Percentiles rank a stretch among this genome's conserved stretches.
phyloP scores from a whole-genome alignment of 2,797 vertebrate genomes.

The Gallirallus australis region DNA sequence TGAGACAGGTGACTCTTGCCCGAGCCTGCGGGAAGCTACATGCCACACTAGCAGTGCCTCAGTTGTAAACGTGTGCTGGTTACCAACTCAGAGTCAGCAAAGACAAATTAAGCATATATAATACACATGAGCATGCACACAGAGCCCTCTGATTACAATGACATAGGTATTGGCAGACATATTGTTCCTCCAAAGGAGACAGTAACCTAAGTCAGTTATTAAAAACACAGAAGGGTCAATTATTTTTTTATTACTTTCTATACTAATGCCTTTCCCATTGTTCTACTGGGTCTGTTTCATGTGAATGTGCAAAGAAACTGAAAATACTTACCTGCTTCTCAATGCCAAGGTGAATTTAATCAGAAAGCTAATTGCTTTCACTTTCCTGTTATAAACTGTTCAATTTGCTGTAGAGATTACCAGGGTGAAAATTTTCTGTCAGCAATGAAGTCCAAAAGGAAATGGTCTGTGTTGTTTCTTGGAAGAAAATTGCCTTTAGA shows the following conservation, averaged over 20 bases:
- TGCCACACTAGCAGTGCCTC: not conserved
- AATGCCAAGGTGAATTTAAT: slow-evolving; percentile 51
- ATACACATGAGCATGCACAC: fast-evolving
- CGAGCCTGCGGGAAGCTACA: not conserved
- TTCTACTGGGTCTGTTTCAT: not conserved
- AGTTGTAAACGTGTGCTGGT: not conserved
- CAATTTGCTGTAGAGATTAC: slow-evolving; percentile 35
- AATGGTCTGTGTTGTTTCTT: slow-evolving; percentile 32
- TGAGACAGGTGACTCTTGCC: not conserved
- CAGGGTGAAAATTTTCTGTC: slow-evolving; percentile 5
- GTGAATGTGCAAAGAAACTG: slow-evolving; percentile 23
- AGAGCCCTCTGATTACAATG: not conserved
- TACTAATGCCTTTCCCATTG: not conserved
- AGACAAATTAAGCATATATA: fast-evolving
- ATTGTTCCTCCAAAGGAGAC: not conserved
- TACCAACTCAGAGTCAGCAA: not conserved
- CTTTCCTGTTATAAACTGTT: slow-evolving; percentile 48
- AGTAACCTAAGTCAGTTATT: not conserved
- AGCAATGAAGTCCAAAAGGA: slow-evolving; percentile 42
- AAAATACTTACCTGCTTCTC: slow-evolving; percentile 36
- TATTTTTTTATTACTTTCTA: slow-evolving; percentile 21
- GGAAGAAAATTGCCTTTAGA: slow-evolving; percentile 42
- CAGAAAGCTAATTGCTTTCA: slow-evolving; percentile 63
- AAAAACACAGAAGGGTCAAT: slow-evolving; percentile 25
- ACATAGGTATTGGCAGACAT: not conserved